Percentiles rank a stretch among this genome's conserved stretches.
Conservation (phyloP, 1,140 invertebrate species). For the Cydia fagiglandana region DNA sequence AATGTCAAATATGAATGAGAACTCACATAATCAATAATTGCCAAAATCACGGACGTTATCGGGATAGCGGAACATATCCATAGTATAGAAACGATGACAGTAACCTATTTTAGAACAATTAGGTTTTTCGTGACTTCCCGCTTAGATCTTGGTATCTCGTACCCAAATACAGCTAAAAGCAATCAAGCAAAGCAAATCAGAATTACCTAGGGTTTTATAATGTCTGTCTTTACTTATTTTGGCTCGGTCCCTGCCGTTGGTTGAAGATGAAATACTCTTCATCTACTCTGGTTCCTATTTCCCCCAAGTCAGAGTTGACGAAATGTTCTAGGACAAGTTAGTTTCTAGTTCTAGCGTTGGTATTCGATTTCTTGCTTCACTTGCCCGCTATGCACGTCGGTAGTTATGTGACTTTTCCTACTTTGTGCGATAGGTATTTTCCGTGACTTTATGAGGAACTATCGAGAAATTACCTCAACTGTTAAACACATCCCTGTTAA, state of each 20-base stretch:
- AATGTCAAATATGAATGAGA: conserved; percentile 2
- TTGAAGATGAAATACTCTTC: neutral
- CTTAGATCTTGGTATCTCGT: no score
- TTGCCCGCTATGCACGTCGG: neutral
- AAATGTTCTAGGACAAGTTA: conserved; percentile 26
- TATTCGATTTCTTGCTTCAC: conserved; percentile 22
- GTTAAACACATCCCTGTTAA: no score
- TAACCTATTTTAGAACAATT: neutral
- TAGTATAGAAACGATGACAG: neutral
- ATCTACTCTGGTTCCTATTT: neutral
- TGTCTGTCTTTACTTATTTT: neutral
- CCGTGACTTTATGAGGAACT: no score
- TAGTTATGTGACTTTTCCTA: conserved; percentile 11
- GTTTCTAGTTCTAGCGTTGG: conserved; percentile 20
- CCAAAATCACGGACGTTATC: neutral
- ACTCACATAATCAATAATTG: conserved; percentile 1
- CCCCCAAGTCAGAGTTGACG: neutral
- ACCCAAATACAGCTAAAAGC: no score
- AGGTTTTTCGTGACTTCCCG: no score
- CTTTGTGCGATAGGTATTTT: neutral
- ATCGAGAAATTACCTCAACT: no score
- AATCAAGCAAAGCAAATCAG: no score
- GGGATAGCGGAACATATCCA: neutral
- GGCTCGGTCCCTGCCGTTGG: neutral
- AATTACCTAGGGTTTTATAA: no score